Base-by-base conservation (phyloP, 2,888 invertebrate genomes). In the Cremastinae sp. region DNA sequence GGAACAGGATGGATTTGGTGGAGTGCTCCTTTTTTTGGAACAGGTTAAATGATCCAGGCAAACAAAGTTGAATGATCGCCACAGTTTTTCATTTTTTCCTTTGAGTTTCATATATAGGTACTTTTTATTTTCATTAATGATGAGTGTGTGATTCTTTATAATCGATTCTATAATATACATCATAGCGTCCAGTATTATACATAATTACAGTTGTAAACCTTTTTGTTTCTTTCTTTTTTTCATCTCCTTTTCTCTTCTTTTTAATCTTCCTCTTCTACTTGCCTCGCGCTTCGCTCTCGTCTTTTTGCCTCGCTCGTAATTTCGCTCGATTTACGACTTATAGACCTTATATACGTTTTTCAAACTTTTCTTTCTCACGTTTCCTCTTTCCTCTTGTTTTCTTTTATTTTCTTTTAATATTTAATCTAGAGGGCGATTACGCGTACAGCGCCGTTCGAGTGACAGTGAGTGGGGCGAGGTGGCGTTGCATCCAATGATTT, bases 121-220 rank as follows among this genome's bases (percentile, higher is more conserved):
- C 78, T 79, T 73, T 82, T 80, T 87, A 89, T 78, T 78, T 81
- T 79, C 85, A 88, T 86, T 88, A 87, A 88, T 89, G 87, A 89
- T 89, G 89, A 87, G 86, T 70, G 70, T 70, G 70, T 88, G 88
- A 79, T 88, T 87, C 79, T 87, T 88, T 87, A 88, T 89, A 89
- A 89, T 89, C 88, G 88, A 87, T 61, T 89, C 88, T 89, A 89
- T 89, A 89, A 89, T 89, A 89, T 89, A 89, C 89, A 89, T 88
- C 87, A 87, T 89, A 89, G 89, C 88, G 86, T 88, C 89, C 86
- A 82, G 83, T 90, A 70, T 89, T 88, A 88, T 88, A 88, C 88
- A 88, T 88, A 88, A 89, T 89, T 89, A 89, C 89, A 89, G 85
- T 87, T 86, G 87, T 86, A 88, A 85, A 88, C 87, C 83, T 85